phyloP scores from a whole-genome alignment of 2,113 vertebrate species.

The Tenebrosternarchus preto region DNA sequence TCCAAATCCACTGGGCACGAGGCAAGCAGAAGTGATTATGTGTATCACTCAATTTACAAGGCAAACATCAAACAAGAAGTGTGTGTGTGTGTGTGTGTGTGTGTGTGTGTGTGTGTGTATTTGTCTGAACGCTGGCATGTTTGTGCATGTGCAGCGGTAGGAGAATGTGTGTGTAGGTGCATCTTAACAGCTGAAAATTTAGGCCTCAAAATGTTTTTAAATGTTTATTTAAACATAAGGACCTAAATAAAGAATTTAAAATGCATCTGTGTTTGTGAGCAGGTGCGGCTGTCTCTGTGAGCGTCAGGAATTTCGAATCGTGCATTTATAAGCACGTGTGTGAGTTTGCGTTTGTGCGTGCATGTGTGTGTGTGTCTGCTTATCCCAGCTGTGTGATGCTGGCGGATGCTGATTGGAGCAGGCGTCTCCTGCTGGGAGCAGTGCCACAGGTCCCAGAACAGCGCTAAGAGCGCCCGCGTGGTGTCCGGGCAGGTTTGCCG shows the following conservation, averaged over 20 bases:
- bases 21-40: constrained; percentile 49
- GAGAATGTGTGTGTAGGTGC: constrained; percentile 22
- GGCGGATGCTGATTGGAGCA: constrained; percentile 34
- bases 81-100: background rate
- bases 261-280: constrained; percentile 26
- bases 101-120: background rate
- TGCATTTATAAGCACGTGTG: constrained; percentile 2
- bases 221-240: constrained; percentile 11
- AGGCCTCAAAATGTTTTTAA: background rate
- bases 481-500: background rate
- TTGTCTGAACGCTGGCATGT: constrained; percentile 3
- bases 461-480: background rate
- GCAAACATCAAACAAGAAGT: constrained; percentile 41
- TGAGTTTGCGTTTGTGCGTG: constrained; percentile 11
- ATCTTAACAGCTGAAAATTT: constrained; percentile 22
- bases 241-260: constrained; percentile 3
- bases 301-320: background rate
- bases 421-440: constrained; percentile 26
- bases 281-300: constrained; percentile 3
- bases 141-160: constrained; percentile 26
- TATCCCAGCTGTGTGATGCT: constrained; percentile 29
- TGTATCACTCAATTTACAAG: constrained; percentile 47
- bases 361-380: background rate
- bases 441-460: constrained; percentile 16
- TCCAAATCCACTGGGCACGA: constrained; percentile 49